Base-by-base conservation (phyloP, 2,888 invertebrate genomes). In the Hypolimnas misippus region DNA sequence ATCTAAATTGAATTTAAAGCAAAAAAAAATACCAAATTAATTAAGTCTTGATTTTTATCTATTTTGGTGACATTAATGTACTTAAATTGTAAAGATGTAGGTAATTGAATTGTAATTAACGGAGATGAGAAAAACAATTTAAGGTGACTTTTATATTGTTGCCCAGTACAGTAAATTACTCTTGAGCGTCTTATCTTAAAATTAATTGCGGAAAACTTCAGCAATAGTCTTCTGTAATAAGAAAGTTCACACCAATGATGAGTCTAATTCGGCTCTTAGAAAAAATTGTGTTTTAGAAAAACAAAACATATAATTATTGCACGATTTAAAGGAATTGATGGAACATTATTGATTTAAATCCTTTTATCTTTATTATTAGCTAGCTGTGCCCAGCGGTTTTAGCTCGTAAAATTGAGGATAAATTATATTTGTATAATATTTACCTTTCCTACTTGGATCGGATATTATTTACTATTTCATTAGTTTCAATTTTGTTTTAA, bases 131-230 rank as follows among this genome's bases (percentile, higher is more conserved):
- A 54, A 62, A 58, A 58, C 57, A 50, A 58, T 58, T 54, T 50
- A 50, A 54, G 25, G 25, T 46, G 46, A 54, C 38, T 49, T 52
- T 54, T 46, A 53, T 31, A 58, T 38, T 42, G 38, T 12, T 17
- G n/a, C 19, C 53, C 46, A 40, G 46, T 53, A 38, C 49, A 49
- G 53, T 63, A 54, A 57, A 53, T 63, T 54, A 57, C 57, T 63
- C 49, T 58, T 33, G 38, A 58, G 49, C 31, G 46, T 53, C 59
- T 65, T 65, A 63, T 63, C 65, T 63, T 19, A 35, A 42, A 58
- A 65, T 55, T 53, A 65, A 65, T 63, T 56, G 65, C 5, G 59
- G 51, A 62, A 65, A 63, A 40, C 59, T 65, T 56, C 42, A 31
- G 59, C 49, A 57, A 59, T 53, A 63, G 46, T 59, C 12, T 54